Base-by-base conservation (phyloP, 1,140 invertebrate species). In the Phthorimaea operculella region DNA sequence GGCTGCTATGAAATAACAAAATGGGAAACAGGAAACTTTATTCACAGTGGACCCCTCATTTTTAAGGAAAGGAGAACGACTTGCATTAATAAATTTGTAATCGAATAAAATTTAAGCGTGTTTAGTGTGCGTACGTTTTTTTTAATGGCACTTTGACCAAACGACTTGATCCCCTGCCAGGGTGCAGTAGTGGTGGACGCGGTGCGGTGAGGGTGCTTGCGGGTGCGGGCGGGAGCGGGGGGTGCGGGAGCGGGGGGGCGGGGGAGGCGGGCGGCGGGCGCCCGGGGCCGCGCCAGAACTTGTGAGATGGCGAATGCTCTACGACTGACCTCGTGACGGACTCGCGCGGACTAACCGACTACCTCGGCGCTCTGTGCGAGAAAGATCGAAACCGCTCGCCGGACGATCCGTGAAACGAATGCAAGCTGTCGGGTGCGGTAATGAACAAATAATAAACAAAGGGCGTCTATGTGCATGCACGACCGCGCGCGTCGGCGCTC, bases 381-480 rank as follows among this genome's bases (percentile, higher is more conserved):
- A 75, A 58, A 70, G 60, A 72, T 72, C 70, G 72, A 69, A 69
- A 78, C 73, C 77, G 78, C 73, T 81, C 74, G 78, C 74, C 76
- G 80, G 78, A 79, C 76, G 76, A 74, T 78, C 77, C 76, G 70
- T 75, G 76, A 70, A 73, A 73, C 76, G 74, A 73, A 79, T 82
- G 79, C 78, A 84, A 84, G 81, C 79, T 81, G 71, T 77, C 81
- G 71, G 76, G 81, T 84, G 81, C 81, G 79, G 62, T 79, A 72
- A 65, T 78, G 75, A 79, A 83, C 76, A 82, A 79, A 82, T 74
- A 82, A 72, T 68, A 70, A 83, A 80, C 73, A 80, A 80, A 78
- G 79, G 76, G 78, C 77, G 58, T 77, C 80, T 83, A 82, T 72
- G 80, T 80, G 79, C 79, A 84, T 83, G 81, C 78, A 81, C 76